Evolutionary conservation across 1,140 invertebrate genomes (phyloP).

Genomic region (Drosophila virilis): DNA sequence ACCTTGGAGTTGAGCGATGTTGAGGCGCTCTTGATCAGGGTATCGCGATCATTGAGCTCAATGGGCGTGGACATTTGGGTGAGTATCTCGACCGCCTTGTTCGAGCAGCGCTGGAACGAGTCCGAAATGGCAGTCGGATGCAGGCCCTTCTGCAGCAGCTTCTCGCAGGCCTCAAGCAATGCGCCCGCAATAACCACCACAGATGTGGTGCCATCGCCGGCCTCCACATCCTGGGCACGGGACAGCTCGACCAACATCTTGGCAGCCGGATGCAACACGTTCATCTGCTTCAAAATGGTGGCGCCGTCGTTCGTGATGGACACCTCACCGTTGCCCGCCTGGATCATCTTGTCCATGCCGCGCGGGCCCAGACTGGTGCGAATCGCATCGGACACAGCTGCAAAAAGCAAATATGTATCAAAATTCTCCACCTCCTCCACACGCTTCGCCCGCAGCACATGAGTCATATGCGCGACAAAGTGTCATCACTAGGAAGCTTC

Average conservation of each 20-base stretch:
- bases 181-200: conserved; percentile 98
- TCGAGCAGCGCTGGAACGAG: conserved; percentile 96
- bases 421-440: not conserved
- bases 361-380: conserved; percentile 98
- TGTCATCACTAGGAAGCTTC: conserved; percentile 73
- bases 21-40: conserved; percentile 96
- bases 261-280: conserved; percentile 98
- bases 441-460: conserved; percentile 63
- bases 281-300: conserved; percentile 99
- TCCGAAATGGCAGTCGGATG: conserved; percentile 99
- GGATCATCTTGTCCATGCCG: conserved; percentile 99
- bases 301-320: conserved; percentile 99
- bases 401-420: conserved; percentile 80
- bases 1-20: conserved; percentile 99
- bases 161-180: conserved; percentile 96
- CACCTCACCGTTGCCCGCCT: conserved; percentile 98
- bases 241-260: conserved; percentile 99
- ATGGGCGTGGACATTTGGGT: conserved; percentile 94
- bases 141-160: conserved; percentile 96
- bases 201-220: conserved; percentile 99
- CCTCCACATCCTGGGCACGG: conserved; percentile 99
- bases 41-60: conserved; percentile 94
- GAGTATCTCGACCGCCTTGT: conserved; percentile 94
- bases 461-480: conserved; percentile 61
- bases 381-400: conserved; percentile 99